These are phyloP conservation scores for Geopemphigus sp. DNA, from an alignment of 1,140 invertebrate species.

Conservation along the genomic window DNA sequence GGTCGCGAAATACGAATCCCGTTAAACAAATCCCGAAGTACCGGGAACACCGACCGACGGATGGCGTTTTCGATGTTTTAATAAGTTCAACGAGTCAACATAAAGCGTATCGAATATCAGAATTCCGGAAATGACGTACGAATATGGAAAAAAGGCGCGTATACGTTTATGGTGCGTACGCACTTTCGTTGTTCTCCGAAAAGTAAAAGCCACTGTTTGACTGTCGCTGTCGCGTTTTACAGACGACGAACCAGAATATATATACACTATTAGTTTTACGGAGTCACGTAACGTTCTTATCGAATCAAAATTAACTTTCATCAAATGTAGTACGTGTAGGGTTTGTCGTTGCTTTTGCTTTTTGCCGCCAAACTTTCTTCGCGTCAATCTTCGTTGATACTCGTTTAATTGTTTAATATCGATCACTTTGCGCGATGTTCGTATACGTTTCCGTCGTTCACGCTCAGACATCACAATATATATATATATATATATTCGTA, in stretches of 20 bases:
- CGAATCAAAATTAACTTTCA: conserved; percentile 6
- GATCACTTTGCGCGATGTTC: background rate
- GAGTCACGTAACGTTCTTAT: background rate
- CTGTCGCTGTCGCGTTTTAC: background rate
- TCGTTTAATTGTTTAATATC: background rate
- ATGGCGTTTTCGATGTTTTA: background rate
- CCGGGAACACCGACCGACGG: too few relatives aligned
- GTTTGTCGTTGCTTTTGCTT: background rate
- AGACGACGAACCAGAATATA: conserved; percentile 7
- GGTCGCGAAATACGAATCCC: background rate
- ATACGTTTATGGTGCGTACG: background rate
- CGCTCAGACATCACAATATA: too few relatives aligned
- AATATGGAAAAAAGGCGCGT: background rate
- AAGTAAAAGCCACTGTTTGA: background rate
- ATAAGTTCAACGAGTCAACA: conserved; percentile 13
- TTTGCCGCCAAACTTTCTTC: background rate
- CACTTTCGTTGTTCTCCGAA: background rate
- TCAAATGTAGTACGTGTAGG: background rate
- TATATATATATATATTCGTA: too few relatives aligned
- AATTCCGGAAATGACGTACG: too few relatives aligned
- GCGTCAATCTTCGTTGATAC: background rate
- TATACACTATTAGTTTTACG: background rate
- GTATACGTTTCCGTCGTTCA: too few relatives aligned
- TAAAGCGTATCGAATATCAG: background rate
- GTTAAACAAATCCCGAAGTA: too few relatives aligned